phyloP scores from a whole-genome alignment of 2,888 invertebrate genomes.

The Dascillus cervinus region DNA sequence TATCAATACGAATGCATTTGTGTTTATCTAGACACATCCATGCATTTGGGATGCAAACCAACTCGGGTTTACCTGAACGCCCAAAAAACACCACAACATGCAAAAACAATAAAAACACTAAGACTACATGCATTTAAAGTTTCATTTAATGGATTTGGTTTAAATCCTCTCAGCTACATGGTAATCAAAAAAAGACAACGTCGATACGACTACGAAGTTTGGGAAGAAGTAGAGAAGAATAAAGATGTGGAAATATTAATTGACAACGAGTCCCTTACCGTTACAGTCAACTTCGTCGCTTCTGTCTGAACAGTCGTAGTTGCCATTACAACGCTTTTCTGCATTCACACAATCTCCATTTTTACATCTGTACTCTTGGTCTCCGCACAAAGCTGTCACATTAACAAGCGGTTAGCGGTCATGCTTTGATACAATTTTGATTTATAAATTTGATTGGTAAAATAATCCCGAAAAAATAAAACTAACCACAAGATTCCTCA shows the following conservation, averaged over 20 bases:
- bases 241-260: conserved; percentile 8
- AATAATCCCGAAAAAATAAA: too few relatives aligned
- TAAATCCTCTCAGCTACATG: too few relatives aligned
- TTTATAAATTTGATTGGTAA: too few relatives aligned
- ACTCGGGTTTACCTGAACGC: conserved; percentile 23
- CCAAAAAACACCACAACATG: conserved; percentile 1
- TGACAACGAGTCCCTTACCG: conserved; percentile 27
- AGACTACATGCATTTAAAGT: too few relatives aligned
- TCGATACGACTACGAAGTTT: too few relatives aligned
- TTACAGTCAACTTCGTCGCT: conserved; percentile 50
- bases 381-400: conserved; percentile 32
- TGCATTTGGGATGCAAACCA: conserved; percentile 43
- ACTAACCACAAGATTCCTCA: conserved; percentile 48
- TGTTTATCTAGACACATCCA: conserved; percentile 49
- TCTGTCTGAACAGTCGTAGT: conserved; percentile 42
- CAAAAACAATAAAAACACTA: too few relatives aligned
- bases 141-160: too few relatives aligned
- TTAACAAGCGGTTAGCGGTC: conserved; percentile 6
- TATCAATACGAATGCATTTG: conserved; percentile 44
- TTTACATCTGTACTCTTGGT: conserved; percentile 47
- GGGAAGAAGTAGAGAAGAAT: too few relatives aligned
- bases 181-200: too few relatives aligned
- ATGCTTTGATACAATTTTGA: too few relatives aligned
- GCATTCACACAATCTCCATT: conserved; percentile 47
- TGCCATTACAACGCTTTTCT: conserved; percentile 38